Evolutionary conservation across 1,140 invertebrate genomes (phyloP).

Genomic region (Condylostylus longicornis): DNA sequence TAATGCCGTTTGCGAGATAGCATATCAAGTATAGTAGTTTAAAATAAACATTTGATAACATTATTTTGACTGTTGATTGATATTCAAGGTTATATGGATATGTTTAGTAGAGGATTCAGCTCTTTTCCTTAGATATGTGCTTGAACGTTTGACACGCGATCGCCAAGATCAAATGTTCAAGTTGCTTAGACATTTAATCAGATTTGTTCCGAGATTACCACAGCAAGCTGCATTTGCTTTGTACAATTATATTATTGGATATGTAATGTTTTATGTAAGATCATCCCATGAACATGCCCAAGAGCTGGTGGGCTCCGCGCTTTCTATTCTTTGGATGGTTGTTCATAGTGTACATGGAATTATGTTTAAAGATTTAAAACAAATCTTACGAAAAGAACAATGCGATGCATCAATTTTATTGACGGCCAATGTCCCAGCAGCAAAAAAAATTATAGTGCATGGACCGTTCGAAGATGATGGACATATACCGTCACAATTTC

Average conservation of each 20-base stretch:
- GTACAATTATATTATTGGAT: slow-evolving; percentile 98
- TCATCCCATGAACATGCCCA: slow-evolving; percentile 88
- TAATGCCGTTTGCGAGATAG: slow-evolving; percentile 75
- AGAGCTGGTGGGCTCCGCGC: slow-evolving; percentile 79
- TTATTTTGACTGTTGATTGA: background rate
- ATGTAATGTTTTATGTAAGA: slow-evolving; percentile 97
- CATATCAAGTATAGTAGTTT: slow-evolving; percentile 53
- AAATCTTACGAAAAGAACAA: slow-evolving; percentile 96
- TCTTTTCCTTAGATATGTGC: slow-evolving; percentile 85
- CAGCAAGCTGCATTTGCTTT: slow-evolving; percentile 97
- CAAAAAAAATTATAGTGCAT: slow-evolving; percentile 98
- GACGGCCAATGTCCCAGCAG: slow-evolving; percentile 96
- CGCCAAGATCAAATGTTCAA: slow-evolving; percentile 94
- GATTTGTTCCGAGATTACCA: slow-evolving; percentile 84
- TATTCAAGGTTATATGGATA: slow-evolving; percentile 86
- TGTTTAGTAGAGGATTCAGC: slow-evolving; percentile 96
- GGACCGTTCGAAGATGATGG: slow-evolving; percentile 75
- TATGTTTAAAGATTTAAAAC: slow-evolving; percentile 98
- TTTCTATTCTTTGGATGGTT: slow-evolving; percentile 94
- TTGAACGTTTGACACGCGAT: slow-evolving; percentile 90
- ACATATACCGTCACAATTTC: slow-evolving; percentile 95
- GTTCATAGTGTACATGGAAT: slow-evolving; percentile 95
- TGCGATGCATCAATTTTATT: slow-evolving; percentile 94
- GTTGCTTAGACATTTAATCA: slow-evolving; percentile 76
- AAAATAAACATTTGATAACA: background rate